Conservation (phyloP, 1,140 invertebrate species). For the Macrotrachela quadricornifera region DNA sequence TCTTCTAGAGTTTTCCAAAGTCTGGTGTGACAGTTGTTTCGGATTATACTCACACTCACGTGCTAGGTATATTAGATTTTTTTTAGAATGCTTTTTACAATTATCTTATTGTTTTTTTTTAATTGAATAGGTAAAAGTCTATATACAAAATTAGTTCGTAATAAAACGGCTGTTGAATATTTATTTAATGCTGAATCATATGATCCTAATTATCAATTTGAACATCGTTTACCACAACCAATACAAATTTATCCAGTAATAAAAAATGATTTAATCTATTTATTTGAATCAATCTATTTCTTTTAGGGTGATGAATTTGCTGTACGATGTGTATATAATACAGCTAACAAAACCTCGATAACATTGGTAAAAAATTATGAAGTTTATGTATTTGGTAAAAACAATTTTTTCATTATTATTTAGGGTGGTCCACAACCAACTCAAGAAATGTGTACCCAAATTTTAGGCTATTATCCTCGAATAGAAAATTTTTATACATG, state of each 20-base stretch:
- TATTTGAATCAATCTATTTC: background rate
- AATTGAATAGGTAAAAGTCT: background rate
- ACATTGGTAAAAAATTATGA: background rate
- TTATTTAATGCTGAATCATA: background rate
- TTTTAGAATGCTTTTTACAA: no score
- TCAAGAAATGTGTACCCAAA: slow-evolving; percentile 7
- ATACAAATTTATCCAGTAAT: background rate
- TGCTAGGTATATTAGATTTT: background rate
- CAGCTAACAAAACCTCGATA: background rate
- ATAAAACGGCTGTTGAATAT: slow-evolving; percentile 1
- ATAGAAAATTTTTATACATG: no score
- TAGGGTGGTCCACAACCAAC: background rate
- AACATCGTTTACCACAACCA: background rate
- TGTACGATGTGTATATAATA: slow-evolving; percentile 1
- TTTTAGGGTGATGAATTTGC: background rate
- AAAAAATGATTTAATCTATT: background rate
- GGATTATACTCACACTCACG: slow-evolving; percentile 2
- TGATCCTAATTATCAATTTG: slow-evolving; percentile 4
- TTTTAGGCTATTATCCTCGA: slow-evolving; percentile 4
- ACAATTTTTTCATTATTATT: background rate
- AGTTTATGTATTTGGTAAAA: background rate
- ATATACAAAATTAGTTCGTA: slow-evolving; percentile 3
- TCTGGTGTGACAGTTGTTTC: background rate
- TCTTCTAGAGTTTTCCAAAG: background rate
- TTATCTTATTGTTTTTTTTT: no score